Base-by-base conservation (phyloP, 2,113 vertebrate genomes). In the Stigmatopora nigra region DNA sequence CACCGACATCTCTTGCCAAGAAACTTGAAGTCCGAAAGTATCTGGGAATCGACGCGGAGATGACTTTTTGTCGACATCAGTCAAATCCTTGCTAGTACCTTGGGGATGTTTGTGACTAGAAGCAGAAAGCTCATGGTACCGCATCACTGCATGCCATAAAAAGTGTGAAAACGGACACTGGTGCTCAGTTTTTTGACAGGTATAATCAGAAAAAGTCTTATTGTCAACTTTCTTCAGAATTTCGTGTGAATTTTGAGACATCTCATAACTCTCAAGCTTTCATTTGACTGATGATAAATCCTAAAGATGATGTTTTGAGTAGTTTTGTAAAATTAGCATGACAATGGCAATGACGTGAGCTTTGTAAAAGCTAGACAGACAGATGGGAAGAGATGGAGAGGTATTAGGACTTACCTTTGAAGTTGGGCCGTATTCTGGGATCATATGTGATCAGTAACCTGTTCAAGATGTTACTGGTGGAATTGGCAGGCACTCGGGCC, bases 401-500 rank as follows among this genome's bases (percentile, higher is more conserved):
- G 59, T 6, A 31, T 61, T 35, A 45, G 68, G 62, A 68, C 93
- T 84, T 83, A 93, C 96, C 95, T 95, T 99, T 99, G 90, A 98
- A 99, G 90, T 99, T 98, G 69, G 96, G 96, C 69, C 96, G 91
- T 88, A 99, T 98, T 88, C 96, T 91, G 62, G 96, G 96, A 84
- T 99, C 96, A 62, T 99, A 98, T 86, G 71, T 94, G 86, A 99
- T 84, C 83, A 98, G 87, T 67, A 99, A 90, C 63, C 93, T 93
- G 82, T 97, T 98, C 83, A 99, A 87, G 85, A 98, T 97, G 88
- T 97, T 98, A 82, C 96, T 99, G 45, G 96, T 98, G 46, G 96
- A 93, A 85, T 98, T 98, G 36, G 79, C 92, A 35, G 96, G 95
- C 68, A 97, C 94, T 71, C 92, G 90, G 22, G 95, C 96, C 68